A percentile compares a stretch with the other conserved stretches of the same genome.
These are phyloP conservation scores for Chionomys nivalis DNA, from an alignment of 2,113 vertebrate genomes.

Conservation along the genomic window DNA sequence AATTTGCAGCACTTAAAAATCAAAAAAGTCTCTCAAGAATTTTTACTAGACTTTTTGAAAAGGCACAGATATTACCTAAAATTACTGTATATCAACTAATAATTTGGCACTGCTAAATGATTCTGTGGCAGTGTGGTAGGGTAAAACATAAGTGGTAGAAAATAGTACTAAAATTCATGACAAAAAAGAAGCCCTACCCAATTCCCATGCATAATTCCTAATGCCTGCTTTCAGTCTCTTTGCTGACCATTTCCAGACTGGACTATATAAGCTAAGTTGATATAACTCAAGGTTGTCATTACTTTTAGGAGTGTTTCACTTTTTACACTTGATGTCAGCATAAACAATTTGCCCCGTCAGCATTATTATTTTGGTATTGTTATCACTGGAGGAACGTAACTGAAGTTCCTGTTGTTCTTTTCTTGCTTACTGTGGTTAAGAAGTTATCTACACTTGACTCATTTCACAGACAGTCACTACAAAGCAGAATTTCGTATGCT, in stretches of 20 bases:
- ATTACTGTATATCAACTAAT: not conserved
- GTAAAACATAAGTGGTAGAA: not conserved
- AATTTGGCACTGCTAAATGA: not conserved
- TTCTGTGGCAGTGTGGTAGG: not conserved
- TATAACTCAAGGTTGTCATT: slow-evolving; percentile 34
- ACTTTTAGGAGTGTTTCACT: slow-evolving; percentile 41
- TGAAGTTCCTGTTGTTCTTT: slow-evolving; percentile 29
- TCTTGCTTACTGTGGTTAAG: not conserved
- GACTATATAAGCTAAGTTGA: slow-evolving; percentile 5
- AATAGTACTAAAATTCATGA: slow-evolving; percentile 10
- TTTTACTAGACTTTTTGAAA: slow-evolving; percentile 41
- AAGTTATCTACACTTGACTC: slow-evolving; percentile 47
- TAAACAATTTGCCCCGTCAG: slow-evolving; percentile 18
- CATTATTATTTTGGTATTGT: not conserved
- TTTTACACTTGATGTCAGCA: not conserved
- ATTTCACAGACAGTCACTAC: slow-evolving; percentile 44
- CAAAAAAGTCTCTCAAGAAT: slow-evolving; percentile 8
- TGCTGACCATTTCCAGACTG: slow-evolving; percentile 54
- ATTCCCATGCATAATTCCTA: slow-evolving; percentile 43
- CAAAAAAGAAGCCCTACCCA: not conserved
- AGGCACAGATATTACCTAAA: slow-evolving; percentile 2
- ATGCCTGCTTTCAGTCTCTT: not conserved
- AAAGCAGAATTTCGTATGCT: not conserved
- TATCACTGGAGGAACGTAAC: slow-evolving; percentile 44
- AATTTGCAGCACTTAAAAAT: slow-evolving; percentile 24